Evolutionary conservation across 2,113 vertebrate genomes (phyloP).

Genomic region (Taxidea taxus): DNA sequence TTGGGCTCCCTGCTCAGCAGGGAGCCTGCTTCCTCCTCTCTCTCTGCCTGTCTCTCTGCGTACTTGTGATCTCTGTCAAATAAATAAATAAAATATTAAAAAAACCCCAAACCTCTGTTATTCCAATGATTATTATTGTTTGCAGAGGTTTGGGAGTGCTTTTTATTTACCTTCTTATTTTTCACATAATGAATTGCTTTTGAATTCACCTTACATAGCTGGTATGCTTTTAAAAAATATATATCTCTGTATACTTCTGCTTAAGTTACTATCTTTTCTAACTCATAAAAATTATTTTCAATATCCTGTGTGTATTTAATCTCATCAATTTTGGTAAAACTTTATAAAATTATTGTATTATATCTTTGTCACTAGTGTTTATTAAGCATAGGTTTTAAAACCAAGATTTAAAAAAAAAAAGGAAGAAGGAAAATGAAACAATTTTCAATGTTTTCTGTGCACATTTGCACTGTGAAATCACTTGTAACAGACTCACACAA

Average conservation of each 20-base stretch:
- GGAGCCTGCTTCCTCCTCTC: too few relatives aligned
- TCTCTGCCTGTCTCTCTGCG: too few relatives aligned
- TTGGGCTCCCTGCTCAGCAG: too few relatives aligned
- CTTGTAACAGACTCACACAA: not conserved
- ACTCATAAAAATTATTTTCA: not conserved
- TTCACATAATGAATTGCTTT: not conserved
- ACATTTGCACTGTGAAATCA: not conserved
- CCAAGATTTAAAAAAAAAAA: not conserved
- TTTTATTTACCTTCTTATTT: not conserved
- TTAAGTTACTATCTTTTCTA: not conserved
- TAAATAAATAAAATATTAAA: too few relatives aligned
- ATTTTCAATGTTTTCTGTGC: constrained; percentile 6
- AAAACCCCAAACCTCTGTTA: not conserved
- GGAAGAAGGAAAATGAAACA: not conserved
- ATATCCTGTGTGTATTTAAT: not conserved
- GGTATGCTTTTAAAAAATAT: not conserved
- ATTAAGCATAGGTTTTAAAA: not conserved
- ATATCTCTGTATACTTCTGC: not conserved
- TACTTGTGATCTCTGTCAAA: too few relatives aligned
- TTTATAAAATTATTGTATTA: not conserved
- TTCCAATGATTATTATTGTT: not conserved
- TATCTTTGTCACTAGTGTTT: not conserved
- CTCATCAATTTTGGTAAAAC: not conserved
- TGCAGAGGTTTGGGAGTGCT: not conserved
- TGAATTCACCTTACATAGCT: not conserved